Base-by-base conservation (phyloP, 2,113 vertebrate species). In the Nothocercus julius region DNA sequence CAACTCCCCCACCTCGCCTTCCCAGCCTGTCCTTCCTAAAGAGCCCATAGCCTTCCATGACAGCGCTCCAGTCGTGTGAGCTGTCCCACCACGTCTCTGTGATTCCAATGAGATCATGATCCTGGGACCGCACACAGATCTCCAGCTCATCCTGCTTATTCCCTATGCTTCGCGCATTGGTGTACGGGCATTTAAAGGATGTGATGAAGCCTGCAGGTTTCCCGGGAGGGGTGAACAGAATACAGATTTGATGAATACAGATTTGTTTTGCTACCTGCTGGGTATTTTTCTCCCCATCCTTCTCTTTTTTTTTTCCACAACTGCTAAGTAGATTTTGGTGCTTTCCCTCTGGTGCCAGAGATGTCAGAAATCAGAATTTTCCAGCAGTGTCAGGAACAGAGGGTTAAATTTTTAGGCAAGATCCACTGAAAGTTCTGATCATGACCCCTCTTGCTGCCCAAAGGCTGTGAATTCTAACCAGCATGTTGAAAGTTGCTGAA, bases 181-280 rank as follows among this genome's bases (percentile, higher is more conserved):
- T 36, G 36, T 36, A 36, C 36, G 8, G 36, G 36, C 36, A 36
- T 36, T 36, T 36, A 6, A 36, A 8, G 36, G 36, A 36, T 7
- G 36, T 36, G 8, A 36, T 36, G 36, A 8, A 36, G 36, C 36
- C 36, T 36, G 36, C 36, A 36, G 36, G 36, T 36, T 36, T 36
- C 36, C 36, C 36, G 8, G 36, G 36, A 36, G 36, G 36, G 36
- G 36, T 36, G 36, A 36, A 36, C 36, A 36, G 8, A 36, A 36
- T 36, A 36, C 36, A 36, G 36, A 36, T 36, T 36, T 36, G 36
- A 36, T 36, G 36, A 92, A 85, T 94, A 87, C 5, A 1, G 49
- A 84, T 95, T 90, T 93, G 51, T 92, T 94, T 92, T 91, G 67
- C 72, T 93, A 83, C 91, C 75, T 93, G 86, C 78, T 92, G 87